Evolutionary conservation across 1,140 invertebrate species (phyloP), one percentile per base, ranked within the genome.

Genomic region (Acyrthosiphon pisum): DNA sequence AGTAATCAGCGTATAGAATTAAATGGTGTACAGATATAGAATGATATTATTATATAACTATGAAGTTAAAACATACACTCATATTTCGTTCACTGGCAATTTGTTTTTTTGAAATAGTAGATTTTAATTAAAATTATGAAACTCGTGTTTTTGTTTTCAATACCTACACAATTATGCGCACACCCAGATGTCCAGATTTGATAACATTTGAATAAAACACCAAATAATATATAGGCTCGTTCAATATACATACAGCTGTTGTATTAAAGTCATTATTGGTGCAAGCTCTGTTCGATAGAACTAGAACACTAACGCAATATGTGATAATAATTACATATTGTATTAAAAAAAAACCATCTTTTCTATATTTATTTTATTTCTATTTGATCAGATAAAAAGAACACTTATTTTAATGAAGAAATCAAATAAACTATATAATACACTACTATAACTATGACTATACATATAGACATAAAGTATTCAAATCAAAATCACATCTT

Each of bases 381-480:
- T 30, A 53, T 89, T 89, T 30, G n/a, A 89, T 89, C 87, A 48
- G 87, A 89, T 89, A 89, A 89, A 89, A 53, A 89, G 20, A 50
- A 37, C 48, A 53, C 50, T 89, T 26, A 37, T 89, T 53, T 35
- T 89, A 89, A 89, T 53, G 87, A 89, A 89, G 30, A 89, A 89
- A 89, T 89, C 46, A 35, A 89, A 50, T 53, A 37, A 50, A 53
- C 87, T 23, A 18, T 87, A 35, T 35, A 35, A 87, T 46, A 50
- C n/a, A 48, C 76, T 23, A 8, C n/a, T 83, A 76, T 76, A 18
- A 68, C 23, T 26, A 56, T 68, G 4, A n/a, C 60, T 68, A n/a
- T n/a, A 68, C 60, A 53, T 68, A 68, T 6, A n/a, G 60, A 68
- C 60, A 68, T 68, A n/a, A 6, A 20, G 30, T 86, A 14, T 44